A percentile compares a stretch with the other conserved stretches of the same genome.
These are phyloP conservation scores for Leptopterna dolabrata DNA, from an alignment of 2,888 invertebrate genomes.

Conservation along the genomic window DNA sequence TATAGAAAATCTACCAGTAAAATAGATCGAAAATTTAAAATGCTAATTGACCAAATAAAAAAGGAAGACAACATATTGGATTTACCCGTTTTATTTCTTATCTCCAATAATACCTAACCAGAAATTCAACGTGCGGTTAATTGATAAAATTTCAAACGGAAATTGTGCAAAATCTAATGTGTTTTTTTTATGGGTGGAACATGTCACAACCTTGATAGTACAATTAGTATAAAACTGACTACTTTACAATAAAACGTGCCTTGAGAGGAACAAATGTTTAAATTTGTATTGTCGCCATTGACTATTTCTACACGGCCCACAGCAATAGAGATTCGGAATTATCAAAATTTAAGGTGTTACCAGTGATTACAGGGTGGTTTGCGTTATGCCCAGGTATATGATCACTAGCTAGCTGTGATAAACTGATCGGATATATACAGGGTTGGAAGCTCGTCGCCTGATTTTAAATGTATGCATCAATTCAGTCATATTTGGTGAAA, in stretches of 20 bases:
- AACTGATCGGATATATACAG: too few species aligned
- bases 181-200: background rate
- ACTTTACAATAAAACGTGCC: background rate
- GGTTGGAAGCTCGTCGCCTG: too few species aligned
- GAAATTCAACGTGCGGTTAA: too few species aligned
- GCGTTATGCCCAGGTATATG: too few species aligned
- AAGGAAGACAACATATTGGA: background rate
- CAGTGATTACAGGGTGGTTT: too few species aligned
- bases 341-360: too few species aligned
- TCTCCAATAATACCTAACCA: background rate
- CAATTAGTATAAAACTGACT: background rate
- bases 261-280: background rate
- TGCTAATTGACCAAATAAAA: constrained; percentile 4
- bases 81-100: constrained; percentile 12
- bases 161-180: background rate
- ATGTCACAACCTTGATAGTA: background rate
- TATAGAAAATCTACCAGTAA: too few species aligned
- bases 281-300: background rate
- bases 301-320: background rate
- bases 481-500: too few species aligned
- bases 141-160: too few species aligned
- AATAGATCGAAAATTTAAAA: too few species aligned
- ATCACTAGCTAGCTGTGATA: too few species aligned
- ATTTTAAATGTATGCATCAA: too few species aligned
- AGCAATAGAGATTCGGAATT: background rate